Evolutionary conservation across 2,797 vertebrate species (phyloP).

Genomic region (Chaunax sp.): DNA sequence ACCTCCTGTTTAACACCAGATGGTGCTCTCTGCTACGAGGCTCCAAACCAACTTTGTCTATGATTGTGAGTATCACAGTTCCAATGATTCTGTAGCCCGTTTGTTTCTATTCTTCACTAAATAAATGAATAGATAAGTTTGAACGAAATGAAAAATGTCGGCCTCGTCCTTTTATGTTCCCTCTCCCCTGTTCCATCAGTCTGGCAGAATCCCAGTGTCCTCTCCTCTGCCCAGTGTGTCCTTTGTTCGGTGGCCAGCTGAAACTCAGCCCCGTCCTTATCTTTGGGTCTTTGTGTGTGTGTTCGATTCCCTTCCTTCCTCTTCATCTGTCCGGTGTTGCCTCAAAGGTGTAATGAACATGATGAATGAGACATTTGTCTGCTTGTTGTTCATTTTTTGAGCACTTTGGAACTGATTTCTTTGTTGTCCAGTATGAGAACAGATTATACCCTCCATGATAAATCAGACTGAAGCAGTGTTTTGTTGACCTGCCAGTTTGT

Average conservation of each 20-base stretch:
- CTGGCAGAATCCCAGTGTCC: slow-evolving; percentile 22
- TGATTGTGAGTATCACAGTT: neutral
- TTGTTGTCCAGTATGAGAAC: neutral
- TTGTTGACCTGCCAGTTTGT: neutral
- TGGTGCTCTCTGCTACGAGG: slow-evolving; percentile 57
- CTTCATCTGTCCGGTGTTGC: slow-evolving; percentile 26
- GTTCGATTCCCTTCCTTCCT: slow-evolving; percentile 41
- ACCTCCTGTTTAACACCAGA: slow-evolving; percentile 52
- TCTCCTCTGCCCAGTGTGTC: slow-evolving; percentile 24
- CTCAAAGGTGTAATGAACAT: slow-evolving; percentile 10
- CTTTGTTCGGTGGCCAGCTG: slow-evolving; percentile 50
- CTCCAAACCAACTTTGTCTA: neutral
- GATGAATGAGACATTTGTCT: slow-evolving; percentile 32
- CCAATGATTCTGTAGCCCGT: neutral
- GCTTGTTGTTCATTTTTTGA: slow-evolving; percentile 4
- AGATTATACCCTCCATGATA: neutral
- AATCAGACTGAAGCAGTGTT: neutral
- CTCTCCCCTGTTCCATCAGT: neutral
- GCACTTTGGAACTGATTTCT: neutral
- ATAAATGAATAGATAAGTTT: no score
- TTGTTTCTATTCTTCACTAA: no score
- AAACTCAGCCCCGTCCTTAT: slow-evolving; percentile 39
- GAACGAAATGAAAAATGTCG: neutral
- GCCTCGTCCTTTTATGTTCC: neutral
- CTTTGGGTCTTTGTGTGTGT: slow-evolving; percentile 36